Evolutionary conservation across 2,797 vertebrate genomes (phyloP).

Genomic region (Artibeus lituratus): DNA sequence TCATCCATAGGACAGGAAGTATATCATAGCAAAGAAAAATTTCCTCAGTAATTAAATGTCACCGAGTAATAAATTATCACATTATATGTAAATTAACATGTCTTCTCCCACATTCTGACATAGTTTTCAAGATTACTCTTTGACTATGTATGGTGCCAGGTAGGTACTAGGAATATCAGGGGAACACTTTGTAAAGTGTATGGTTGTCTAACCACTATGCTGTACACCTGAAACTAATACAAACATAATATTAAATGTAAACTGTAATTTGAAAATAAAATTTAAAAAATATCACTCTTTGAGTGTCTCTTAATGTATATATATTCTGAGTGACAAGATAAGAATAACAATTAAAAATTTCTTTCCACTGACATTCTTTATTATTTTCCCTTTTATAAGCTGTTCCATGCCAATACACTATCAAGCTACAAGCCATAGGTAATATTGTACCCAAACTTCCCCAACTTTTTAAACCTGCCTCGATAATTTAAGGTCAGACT

Average conservation of each 20-base stretch:
- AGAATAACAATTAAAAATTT: not conserved
- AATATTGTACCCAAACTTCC: not conserved
- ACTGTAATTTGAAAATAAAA: not conserved
- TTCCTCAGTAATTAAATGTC: slow-evolving; percentile 56
- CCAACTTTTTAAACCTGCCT: not conserved
- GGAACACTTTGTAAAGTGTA: not conserved
- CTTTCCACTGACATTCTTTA: not conserved
- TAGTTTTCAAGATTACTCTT: slow-evolving; percentile 11
- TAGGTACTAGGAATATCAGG: not conserved
- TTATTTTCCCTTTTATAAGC: not conserved
- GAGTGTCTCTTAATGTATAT: not conserved
- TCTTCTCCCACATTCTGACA: slow-evolving; percentile 39
- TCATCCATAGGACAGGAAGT: slow-evolving; percentile 44
- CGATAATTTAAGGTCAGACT: not conserved
- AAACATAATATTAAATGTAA: not conserved
- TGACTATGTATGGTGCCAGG: not conserved
- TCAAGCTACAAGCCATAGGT: not conserved
- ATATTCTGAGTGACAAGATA: not conserved
- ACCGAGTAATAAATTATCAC: slow-evolving; percentile 41
- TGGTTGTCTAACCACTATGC: not conserved
- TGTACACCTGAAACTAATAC: not conserved
- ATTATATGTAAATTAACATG: slow-evolving; percentile 48
- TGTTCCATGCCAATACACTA: not conserved
- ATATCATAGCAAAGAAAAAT: slow-evolving; percentile 9
- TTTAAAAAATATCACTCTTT: not conserved